Percentiles rank a stretch among this genome's conserved stretches.
These are phyloP conservation scores for Sinodicranocentrus sp. DNA, from an alignment of 2,888 invertebrate species.

Conservation along the genomic window DNA sequence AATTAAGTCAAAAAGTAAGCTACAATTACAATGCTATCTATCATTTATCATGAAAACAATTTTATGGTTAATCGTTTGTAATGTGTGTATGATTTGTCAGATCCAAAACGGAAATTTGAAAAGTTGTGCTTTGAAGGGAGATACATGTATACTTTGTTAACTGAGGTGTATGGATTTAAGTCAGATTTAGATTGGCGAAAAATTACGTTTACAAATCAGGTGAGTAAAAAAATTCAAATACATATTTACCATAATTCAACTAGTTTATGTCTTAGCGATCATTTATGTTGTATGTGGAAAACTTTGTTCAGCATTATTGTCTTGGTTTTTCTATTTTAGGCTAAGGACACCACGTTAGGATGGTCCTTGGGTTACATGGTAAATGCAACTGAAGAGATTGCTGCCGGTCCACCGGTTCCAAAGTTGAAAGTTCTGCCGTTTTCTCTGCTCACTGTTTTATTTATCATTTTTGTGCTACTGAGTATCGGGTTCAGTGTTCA, in stretches of 20 bases:
- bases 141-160: conserved; percentile 78
- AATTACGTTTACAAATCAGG: conserved; percentile 78
- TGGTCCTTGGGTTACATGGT: conserved; percentile 81
- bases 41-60: background rate
- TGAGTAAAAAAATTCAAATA: conserved; percentile 67
- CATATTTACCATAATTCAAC: conserved; percentile 5
- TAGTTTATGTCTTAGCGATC: background rate
- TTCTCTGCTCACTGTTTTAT: conserved; percentile 74
- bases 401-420: conserved; percentile 76
- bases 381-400: conserved; percentile 79
- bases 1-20: conserved; percentile 39
- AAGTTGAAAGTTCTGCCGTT: conserved; percentile 73
- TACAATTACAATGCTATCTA: conserved; percentile 7
- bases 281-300: too few relatives aligned
- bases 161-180: conserved; percentile 78
- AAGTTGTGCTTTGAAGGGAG: conserved; percentile 78
- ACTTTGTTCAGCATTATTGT: too few relatives aligned
- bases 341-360: conserved; percentile 78
- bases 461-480: conserved; percentile 73
- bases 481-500: conserved; percentile 73
- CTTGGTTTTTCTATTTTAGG: conserved; percentile 76
- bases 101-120: conserved; percentile 54
- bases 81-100: conserved; percentile 2
- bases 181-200: conserved; percentile 78
- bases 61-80: background rate